Conservation (phyloP, 1,140 invertebrate genomes). For the Trachelipus rathkii region DNA sequence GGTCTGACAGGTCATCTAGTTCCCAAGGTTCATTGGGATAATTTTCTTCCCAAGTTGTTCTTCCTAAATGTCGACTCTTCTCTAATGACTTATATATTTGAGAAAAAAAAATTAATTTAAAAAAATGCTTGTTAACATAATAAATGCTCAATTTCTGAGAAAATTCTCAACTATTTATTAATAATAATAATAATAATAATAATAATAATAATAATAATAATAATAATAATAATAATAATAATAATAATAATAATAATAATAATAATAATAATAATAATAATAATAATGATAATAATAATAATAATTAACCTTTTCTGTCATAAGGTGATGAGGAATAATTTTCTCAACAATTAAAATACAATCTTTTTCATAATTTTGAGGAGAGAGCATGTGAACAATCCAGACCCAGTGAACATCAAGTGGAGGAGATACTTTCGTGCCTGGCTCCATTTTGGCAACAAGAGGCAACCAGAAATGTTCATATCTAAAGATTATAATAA, state of each 20-base stretch:
- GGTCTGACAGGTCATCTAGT: not conserved
- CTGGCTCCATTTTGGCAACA: conserved; percentile 1
- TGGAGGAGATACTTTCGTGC: conserved; percentile 10
- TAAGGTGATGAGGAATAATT: conserved; percentile 26
- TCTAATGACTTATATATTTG: not conserved
- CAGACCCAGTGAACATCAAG: conserved; percentile 38
- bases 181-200: no score
- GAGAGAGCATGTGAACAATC: conserved; percentile 36
- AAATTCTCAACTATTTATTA: no score
- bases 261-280: not conserved
- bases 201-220: no score
- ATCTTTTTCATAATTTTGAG: conserved; percentile 29
- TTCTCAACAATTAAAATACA: conserved; percentile 13
- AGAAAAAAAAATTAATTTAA: no score
- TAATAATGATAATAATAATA: not conserved
- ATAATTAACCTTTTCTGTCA: not conserved
- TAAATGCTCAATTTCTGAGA: no score
- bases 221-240: no score
- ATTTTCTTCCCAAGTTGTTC: conserved; percentile 37
- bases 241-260: no score
- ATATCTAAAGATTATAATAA: conserved; percentile 6
- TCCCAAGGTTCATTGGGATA: conserved; percentile 44
- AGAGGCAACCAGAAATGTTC: conserved; percentile 29
- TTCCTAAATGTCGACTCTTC: not conserved
- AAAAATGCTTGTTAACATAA: no score